Base-by-base conservation (phyloP, 2,113 vertebrate species). In the Malurus alboscapulatus region DNA sequence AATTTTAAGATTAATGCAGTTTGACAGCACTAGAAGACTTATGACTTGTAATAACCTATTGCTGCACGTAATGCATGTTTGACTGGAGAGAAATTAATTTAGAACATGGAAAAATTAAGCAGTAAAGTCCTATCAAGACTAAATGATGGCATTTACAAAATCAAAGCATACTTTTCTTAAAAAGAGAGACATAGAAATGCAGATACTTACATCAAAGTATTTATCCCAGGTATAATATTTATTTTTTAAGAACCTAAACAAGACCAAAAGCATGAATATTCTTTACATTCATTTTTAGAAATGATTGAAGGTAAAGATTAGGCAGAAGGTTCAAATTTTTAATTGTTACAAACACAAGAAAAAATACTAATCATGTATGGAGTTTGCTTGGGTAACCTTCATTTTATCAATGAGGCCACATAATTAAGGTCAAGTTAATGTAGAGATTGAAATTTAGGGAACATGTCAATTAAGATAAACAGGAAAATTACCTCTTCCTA, bases 371-470 rank as follows among this genome's bases (percentile, higher is more conserved):
- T 84, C 69, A 77, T 32, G 44, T 25, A 90, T 26, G 21, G 38
- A 76, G 34, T 63, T 89, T 94, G 67, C 27, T 61, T 86, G 67
- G 40, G 58, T 85, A 96, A 84, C 81, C 84, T 91, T 81, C 67
- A 90, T 86, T 94, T 96, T 87, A 80, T 85, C 93, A 95, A 88
- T 40, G 55, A 88, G 82, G 59, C 44, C 82, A 74, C n/a, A 86
- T 90, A 96, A 96, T 94, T 94, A 94, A 92, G 91, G 78, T 94
- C 91, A 92, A 94, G 87, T 92, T 94, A 89, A 86, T 57, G 78
- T 5, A 74, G n/a, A 94, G 84, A 77, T 77, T 94, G 95, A 96
- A 95, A 96, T 94, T 91, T 94, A 77, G 87, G 78, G 75, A 91
- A 87, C 75, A 91, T 4, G 6, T 80, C 90, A 94, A 91, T 94